These are phyloP conservation scores for Tamias sibiricus DNA, from an alignment of 2,113 vertebrate genomes.

Conservation along the genomic window DNA sequence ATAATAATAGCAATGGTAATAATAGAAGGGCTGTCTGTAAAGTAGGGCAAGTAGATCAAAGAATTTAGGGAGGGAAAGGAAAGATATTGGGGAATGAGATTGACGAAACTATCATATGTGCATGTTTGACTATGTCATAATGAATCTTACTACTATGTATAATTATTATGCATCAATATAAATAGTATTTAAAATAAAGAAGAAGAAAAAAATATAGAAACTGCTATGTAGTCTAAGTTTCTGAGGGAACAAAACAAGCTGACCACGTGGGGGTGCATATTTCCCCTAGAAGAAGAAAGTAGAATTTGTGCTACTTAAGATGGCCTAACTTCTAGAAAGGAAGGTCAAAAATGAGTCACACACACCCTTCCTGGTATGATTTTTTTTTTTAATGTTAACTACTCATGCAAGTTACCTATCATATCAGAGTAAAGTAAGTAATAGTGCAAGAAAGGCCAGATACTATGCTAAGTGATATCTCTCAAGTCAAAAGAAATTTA, in stretches of 20 bases:
- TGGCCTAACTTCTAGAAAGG: background rate
- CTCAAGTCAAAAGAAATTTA: background rate
- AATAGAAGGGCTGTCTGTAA: too few species aligned
- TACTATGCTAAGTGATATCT: background rate
- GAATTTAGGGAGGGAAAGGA: too few species aligned
- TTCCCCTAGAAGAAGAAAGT: background rate
- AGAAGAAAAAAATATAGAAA: background rate
- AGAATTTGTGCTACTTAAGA: background rate
- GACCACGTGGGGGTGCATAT: background rate
- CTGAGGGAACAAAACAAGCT: background rate
- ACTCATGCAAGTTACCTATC: background rate
- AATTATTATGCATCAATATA: too few species aligned
- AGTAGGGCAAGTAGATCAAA: too few species aligned
- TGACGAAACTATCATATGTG: too few species aligned
- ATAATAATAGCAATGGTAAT: too few species aligned
- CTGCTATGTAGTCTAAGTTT: background rate
- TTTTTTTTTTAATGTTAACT: background rate
- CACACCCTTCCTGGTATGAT: background rate
- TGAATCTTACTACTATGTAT: too few species aligned
- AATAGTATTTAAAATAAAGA: too few species aligned
- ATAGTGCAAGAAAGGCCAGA: background rate
- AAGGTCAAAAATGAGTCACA: background rate
- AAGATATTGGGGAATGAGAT: too few species aligned
- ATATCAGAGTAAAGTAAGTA: background rate
- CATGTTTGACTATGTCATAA: too few species aligned